Conservation (phyloP, 1,140 invertebrate genomes). For the Lordiphosa collinella region DNA sequence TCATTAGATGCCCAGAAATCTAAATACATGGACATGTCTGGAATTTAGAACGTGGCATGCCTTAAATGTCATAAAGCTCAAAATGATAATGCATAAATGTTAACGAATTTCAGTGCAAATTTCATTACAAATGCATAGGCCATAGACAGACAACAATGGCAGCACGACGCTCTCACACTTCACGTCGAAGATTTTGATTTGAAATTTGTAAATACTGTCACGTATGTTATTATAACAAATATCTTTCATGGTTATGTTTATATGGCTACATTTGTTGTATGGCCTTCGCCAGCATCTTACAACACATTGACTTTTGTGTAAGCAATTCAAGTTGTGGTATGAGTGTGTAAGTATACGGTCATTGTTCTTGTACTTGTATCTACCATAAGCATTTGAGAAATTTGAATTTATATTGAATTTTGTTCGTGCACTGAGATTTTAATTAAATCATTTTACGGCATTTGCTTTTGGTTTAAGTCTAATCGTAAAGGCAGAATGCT, state of each 20-base stretch:
- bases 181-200: conserved; percentile 60
- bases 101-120: conserved; percentile 54
- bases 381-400: conserved; percentile 39
- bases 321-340: conserved; percentile 51
- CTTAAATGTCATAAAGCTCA: conserved; percentile 41
- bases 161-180: conserved; percentile 9
- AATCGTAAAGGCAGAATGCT: conserved; percentile 20
- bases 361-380: no score
- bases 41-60: neutral
- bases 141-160: conserved; percentile 31
- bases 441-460: conserved; percentile 67
- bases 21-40: neutral
- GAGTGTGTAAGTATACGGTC: no score
- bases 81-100: conserved; percentile 59
- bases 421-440: conserved; percentile 30
- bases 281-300: conserved; percentile 27
- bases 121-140: conserved; percentile 58
- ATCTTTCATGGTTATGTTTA: conserved; percentile 74
- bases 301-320: conserved; percentile 73
- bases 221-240: conserved; percentile 78
- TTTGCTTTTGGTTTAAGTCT: conserved; percentile 28
- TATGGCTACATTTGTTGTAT: conserved; percentile 42
- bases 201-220: conserved; percentile 77
- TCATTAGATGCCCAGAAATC: conserved; percentile 7
- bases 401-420: conserved; percentile 72